Evolutionary conservation across 2,888 invertebrate species (phyloP).

Genomic region (Ferrisia virgata): DNA sequence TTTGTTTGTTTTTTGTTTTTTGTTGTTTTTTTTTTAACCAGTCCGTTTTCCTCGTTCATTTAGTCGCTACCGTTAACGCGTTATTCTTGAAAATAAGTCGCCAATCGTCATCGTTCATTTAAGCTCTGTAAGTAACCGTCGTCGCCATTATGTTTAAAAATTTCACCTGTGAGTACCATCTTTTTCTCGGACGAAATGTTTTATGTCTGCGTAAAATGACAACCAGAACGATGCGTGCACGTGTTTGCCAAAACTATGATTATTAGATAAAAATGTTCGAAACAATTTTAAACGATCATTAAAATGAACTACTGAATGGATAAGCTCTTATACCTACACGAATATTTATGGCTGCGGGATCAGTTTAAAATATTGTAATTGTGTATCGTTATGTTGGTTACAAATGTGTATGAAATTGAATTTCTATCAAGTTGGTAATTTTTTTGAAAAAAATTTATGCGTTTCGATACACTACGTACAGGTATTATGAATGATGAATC

Average conservation of each 20-base stretch:
- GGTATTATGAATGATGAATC: too few relatives aligned
- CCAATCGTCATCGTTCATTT: not conserved
- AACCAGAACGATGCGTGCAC: conserved; percentile 6
- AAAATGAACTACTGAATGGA: not conserved
- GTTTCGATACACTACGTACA: too few relatives aligned
- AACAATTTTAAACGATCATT: conserved; percentile 10
- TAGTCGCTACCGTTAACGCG: not conserved
- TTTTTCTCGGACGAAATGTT: not conserved
- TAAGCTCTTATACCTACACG: not conserved
- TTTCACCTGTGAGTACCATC: conserved; percentile 8
- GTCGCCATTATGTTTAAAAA: not conserved
- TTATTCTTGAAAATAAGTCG: not conserved
- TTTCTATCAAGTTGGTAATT: too few relatives aligned
- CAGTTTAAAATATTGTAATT: not conserved
- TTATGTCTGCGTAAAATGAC: conserved; percentile 8
- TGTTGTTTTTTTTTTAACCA: not conserved
- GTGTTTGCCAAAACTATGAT: conserved; percentile 14
- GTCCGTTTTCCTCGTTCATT: not conserved
- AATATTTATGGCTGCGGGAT: not conserved
- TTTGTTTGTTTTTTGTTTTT: not conserved
- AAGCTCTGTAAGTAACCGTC: not conserved
- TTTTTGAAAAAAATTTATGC: too few relatives aligned
- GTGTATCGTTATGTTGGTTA: not conserved
- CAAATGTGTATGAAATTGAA: not conserved
- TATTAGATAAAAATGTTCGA: not conserved